A percentile compares a stretch with the other conserved stretches of the same genome.
Conservation (phyloP, 2,797 vertebrate genomes). For the Pseudomugil tenellus region DNA sequence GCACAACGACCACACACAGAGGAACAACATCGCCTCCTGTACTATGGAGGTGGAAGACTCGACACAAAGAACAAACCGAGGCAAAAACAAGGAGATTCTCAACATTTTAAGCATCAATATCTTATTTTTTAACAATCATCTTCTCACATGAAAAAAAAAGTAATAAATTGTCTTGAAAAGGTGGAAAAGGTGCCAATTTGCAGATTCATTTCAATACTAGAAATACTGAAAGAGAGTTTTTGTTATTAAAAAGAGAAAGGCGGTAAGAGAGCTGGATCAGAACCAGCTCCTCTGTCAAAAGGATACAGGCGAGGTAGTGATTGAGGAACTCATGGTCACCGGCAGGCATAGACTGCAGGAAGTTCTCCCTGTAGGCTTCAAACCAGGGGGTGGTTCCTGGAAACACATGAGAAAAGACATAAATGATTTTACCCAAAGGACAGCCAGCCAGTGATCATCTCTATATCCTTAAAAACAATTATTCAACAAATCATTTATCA, state of each 20-base stretch:
- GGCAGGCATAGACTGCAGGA: slow-evolving; percentile 94
- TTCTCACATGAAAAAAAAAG: neutral
- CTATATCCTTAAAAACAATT: neutral
- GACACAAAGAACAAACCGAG: neutral
- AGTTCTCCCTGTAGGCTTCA: slow-evolving; percentile 95
- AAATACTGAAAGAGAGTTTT: no score
- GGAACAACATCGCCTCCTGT: neutral
- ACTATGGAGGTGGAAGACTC: no score
- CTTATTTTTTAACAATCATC: no score
- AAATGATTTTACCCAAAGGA: neutral
- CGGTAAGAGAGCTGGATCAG: neutral
- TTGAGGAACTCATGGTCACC: slow-evolving; percentile 97
- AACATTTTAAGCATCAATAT: neutral
- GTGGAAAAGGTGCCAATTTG: no score
- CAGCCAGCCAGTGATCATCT: neutral
- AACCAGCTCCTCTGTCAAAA: slow-evolving; percentile 60
- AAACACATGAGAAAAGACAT: slow-evolving; percentile 57
- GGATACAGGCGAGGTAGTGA: slow-evolving; percentile 99
- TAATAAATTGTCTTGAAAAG: no score
- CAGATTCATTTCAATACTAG: no score
- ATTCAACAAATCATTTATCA: neutral
- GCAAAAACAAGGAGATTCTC: neutral
- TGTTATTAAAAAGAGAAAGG: no score
- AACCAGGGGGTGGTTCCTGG: slow-evolving; percentile 97
- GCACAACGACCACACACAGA: slow-evolving; percentile 12